Conservation (phyloP, 2,113 vertebrate species). For the Callopanchax toddi region DNA sequence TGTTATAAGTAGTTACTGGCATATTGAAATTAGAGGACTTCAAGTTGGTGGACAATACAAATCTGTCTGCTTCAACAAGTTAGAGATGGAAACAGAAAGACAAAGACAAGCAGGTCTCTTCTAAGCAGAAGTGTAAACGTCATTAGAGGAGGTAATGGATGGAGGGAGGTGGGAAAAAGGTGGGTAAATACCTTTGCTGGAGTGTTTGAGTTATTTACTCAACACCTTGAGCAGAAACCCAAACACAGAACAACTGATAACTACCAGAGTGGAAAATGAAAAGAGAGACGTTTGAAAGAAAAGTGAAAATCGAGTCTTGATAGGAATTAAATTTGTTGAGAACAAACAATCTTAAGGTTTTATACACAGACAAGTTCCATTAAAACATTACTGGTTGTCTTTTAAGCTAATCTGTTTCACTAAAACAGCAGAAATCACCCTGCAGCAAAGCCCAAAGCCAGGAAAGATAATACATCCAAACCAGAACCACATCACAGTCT, state of each 20-base stretch:
- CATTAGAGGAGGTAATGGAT: conserved; percentile 77
- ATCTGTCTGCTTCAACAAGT: conserved; percentile 17
- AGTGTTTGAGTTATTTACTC: conserved; percentile 76
- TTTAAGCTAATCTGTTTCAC: conserved; percentile 61
- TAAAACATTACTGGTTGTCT: conserved; percentile 20
- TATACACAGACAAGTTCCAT: conserved; percentile 14
- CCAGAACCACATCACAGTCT: conserved; percentile 35
- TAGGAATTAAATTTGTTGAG: conserved; percentile 5
- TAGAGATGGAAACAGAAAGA: conserved; percentile 17
- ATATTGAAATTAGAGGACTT: not conserved
- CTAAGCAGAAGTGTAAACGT: conserved; percentile 80
- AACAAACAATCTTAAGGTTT: conserved; percentile 21
- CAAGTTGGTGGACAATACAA: not conserved
- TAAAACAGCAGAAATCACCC: conserved; percentile 57
- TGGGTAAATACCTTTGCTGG: conserved; percentile 31
- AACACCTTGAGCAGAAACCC: conserved; percentile 76
- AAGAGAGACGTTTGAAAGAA: conserved; percentile 15
- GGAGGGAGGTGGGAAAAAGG: conserved; percentile 52
- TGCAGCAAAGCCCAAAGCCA: conserved; percentile 57
- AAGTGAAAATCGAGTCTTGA: conserved; percentile 16
- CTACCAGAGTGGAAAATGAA: conserved; percentile 24
- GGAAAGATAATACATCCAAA: conserved; percentile 68
- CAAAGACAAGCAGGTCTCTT: conserved; percentile 51
- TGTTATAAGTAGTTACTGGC: not conserved
- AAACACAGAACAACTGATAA: conserved; percentile 71